Percentiles rank a stretch among this genome's conserved stretches.
These are phyloP conservation scores for Perizoma flavofasciatum DNA, from an alignment of 2,888 invertebrate species.

Conservation along the genomic window DNA sequence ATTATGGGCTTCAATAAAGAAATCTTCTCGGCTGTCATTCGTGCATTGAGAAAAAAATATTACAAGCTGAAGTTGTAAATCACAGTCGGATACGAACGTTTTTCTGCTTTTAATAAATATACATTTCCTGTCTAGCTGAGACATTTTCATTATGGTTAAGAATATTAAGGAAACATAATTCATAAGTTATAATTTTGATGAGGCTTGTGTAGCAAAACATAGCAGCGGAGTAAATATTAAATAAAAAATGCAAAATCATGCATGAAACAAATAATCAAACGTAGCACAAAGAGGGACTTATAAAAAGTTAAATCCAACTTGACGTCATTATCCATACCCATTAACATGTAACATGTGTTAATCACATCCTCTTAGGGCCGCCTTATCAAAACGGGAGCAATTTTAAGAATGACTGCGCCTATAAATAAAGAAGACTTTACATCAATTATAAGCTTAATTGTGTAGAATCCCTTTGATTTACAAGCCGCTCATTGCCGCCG, in stretches of 20 bases:
- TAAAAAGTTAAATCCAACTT: slow-evolving; percentile 48
- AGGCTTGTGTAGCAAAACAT: slow-evolving; percentile 45
- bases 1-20: slow-evolving; percentile 52
- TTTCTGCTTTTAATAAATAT: slow-evolving; percentile 62
- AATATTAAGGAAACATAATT: slow-evolving; percentile 70
- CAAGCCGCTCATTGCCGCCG: slow-evolving; percentile 79
- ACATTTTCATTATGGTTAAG: slow-evolving; percentile 64
- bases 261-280: slow-evolving; percentile 31
- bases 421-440: slow-evolving; percentile 81
- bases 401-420: slow-evolving; percentile 79
- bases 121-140: slow-evolving; percentile 65
- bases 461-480: slow-evolving; percentile 84
- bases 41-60: slow-evolving; percentile 66
- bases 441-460: slow-evolving; percentile 83
- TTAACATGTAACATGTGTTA: slow-evolving; percentile 76
- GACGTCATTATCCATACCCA: slow-evolving; percentile 63
- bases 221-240: slow-evolving; percentile 45
- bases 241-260: slow-evolving; percentile 39
- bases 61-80: slow-evolving; percentile 64
- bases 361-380: slow-evolving; percentile 66
- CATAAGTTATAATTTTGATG: slow-evolving; percentile 57
- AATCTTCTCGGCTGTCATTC: slow-evolving; percentile 59
- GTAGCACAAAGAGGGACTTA: slow-evolving; percentile 36
- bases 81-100: slow-evolving; percentile 48
- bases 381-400: slow-evolving; percentile 77